Conservation (phyloP, 2,888 invertebrate genomes). For the Criorhina ranunculi region DNA sequence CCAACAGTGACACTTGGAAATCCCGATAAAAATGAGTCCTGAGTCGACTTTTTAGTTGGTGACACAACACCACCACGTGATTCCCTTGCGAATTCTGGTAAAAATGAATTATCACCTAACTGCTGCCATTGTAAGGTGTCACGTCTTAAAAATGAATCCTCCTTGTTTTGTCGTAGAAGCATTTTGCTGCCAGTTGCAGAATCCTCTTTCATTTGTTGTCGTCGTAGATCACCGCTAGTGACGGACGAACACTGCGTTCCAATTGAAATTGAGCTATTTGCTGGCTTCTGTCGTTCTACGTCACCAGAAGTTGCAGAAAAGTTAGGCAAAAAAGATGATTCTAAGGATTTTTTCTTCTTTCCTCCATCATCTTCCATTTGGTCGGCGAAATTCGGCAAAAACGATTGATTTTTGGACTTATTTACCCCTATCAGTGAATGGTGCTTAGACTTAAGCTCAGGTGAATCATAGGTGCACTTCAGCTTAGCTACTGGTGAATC, state of each 20-base stretch:
- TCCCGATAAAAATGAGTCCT: slow-evolving; percentile 53
- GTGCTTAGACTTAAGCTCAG: slow-evolving; percentile 16
- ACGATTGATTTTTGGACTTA: slow-evolving; percentile 20
- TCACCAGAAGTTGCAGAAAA: neutral
- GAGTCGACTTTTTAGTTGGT: slow-evolving; percentile 23
- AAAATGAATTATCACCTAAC: slow-evolving; percentile 42
- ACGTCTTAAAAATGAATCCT: neutral
- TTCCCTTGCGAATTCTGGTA: slow-evolving; percentile 19
- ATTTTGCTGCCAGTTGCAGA: neutral
- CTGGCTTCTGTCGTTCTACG: neutral
- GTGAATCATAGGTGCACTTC: slow-evolving; percentile 46
- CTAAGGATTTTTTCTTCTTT: neutral
- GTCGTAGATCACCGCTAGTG: neutral
- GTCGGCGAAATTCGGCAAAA: slow-evolving; percentile 43
- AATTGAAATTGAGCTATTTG: neutral
- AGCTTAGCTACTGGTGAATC: slow-evolving; percentile 56
- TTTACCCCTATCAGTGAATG: neutral
- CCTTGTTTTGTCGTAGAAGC: neutral
- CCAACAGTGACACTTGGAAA: slow-evolving; percentile 58
- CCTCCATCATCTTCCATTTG: neutral
- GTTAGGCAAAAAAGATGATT: slow-evolving; percentile 45
- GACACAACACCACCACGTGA: no score
- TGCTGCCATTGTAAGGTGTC: slow-evolving; percentile 19
- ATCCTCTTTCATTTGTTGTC: neutral
- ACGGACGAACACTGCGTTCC: neutral